A percentile compares a stretch with the other conserved stretches of the same genome.
These are phyloP conservation scores for Pagetopsis macropterus DNA, from an alignment of 2,797 vertebrate species.

Conservation along the genomic window DNA sequence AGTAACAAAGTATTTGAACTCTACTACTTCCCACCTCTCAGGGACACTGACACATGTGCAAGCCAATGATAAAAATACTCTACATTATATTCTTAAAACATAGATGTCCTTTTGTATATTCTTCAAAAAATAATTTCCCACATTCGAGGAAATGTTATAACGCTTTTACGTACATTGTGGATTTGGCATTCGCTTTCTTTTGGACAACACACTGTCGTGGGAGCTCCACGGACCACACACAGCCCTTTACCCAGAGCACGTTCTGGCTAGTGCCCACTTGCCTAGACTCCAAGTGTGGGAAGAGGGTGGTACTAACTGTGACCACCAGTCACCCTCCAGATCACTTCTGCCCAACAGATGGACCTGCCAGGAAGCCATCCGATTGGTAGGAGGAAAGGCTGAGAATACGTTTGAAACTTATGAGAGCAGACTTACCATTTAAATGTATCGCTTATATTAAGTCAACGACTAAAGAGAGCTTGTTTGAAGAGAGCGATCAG, in stretches of 20 bases:
- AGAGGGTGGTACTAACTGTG: conserved; percentile 46
- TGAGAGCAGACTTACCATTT: conserved; percentile 11
- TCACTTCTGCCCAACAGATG: conserved; percentile 32
- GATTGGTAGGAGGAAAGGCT: conserved; percentile 11
- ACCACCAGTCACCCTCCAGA: conserved; percentile 53
- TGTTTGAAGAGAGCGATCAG: conserved; percentile 15
- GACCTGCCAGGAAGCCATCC: conserved; percentile 42
- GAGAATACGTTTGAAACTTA: conserved; percentile 9
- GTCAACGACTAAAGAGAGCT: conserved; percentile 8
- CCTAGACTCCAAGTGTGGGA: conserved; percentile 56
- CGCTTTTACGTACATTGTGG: conserved; percentile 68
- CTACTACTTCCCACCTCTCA: no score
- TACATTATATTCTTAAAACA: conserved; percentile 42
- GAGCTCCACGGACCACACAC: conserved; percentile 79
- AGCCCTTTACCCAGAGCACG: conserved; percentile 55
- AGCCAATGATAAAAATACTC: conserved; percentile 32
- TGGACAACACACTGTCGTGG: conserved; percentile 64
- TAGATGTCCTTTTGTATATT: conserved; percentile 55
- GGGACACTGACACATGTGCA: conserved; percentile 27
- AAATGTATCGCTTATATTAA: conserved; percentile 11
- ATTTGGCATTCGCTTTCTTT: conserved; percentile 65
- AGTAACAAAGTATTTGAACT: no score
- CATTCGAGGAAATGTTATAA: conserved; percentile 70
- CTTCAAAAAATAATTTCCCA: conserved; percentile 63
- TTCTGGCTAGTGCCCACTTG: conserved; percentile 55